Percentiles rank a stretch among this genome's conserved stretches.
These are phyloP conservation scores for Aethes cnicana DNA, from an alignment of 2,888 invertebrate species.

Conservation along the genomic window DNA sequence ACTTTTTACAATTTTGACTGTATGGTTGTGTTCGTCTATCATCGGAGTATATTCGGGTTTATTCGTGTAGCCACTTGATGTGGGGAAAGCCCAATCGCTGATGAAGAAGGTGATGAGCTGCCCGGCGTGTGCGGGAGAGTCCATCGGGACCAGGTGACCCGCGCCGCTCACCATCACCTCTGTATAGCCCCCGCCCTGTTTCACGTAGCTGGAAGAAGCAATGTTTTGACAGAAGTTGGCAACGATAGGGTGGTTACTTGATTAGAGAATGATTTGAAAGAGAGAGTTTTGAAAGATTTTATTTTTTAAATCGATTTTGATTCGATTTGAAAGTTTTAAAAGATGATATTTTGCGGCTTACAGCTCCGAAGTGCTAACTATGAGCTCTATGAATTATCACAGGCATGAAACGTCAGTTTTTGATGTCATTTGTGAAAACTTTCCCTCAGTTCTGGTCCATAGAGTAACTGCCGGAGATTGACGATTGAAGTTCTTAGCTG, in stretches of 20 bases:
- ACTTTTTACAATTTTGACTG: not conserved
- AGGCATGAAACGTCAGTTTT: no score
- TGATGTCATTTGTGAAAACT: constrained; percentile 16
- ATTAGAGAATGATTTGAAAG: no score
- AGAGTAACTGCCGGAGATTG: no score
- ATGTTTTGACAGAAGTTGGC: no score
- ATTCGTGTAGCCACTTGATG: constrained; percentile 32
- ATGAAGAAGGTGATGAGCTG: constrained; percentile 56
- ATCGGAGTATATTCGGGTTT: not conserved
- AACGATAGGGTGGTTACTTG: no score
- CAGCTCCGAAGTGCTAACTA: no score
- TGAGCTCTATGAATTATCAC: no score
- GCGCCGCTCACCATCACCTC: constrained; percentile 82
- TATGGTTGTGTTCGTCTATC: constrained; percentile 17
- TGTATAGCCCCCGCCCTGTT: constrained; percentile 77
- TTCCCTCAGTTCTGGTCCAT: constrained; percentile 16
- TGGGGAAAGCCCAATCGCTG: constrained; percentile 43
- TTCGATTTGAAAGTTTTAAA: no score
- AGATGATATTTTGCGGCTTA: no score
- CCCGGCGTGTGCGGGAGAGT: constrained; percentile 78
- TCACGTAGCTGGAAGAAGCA: constrained; percentile 81
- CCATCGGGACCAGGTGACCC: constrained; percentile 84
- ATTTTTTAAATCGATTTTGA: no score
- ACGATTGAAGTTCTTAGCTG: no score
- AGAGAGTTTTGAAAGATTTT: no score